A percentile compares a stretch with the other conserved stretches of the same genome.
phyloP scores from a whole-genome alignment of 2,888 invertebrate genomes.

The Cataglyphis livida region DNA sequence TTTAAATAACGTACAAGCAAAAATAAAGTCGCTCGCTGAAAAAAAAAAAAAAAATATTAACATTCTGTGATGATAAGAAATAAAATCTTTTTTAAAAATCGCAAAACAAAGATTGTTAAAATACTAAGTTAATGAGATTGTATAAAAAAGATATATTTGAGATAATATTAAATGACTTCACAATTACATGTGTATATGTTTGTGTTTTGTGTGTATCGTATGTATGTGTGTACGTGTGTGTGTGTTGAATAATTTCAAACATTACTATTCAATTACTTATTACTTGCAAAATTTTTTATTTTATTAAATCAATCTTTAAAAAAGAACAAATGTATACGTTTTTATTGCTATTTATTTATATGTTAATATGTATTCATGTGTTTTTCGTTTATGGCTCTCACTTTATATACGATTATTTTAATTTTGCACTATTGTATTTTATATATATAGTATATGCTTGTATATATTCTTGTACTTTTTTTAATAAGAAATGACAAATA shows the following conservation, averaged over 20 bases:
- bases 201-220: too few species aligned
- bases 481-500: conserved; percentile 13
- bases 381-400: background rate
- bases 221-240: too few species aligned
- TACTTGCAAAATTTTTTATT: background rate
- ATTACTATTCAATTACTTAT: background rate
- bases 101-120: background rate
- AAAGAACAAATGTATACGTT: background rate
- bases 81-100: background rate
- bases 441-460: background rate
- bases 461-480: background rate
- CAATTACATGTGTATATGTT: too few species aligned
- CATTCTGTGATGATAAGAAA: background rate
- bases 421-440: background rate
- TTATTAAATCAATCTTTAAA: background rate
- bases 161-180: background rate
- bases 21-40: background rate
- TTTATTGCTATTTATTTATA: conserved; percentile 17
- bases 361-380: background rate
- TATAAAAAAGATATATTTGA: background rate
- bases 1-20: background rate
- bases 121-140: background rate
- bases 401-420: conserved; percentile 15
- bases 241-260: background rate
- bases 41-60: background rate